Base-by-base conservation (phyloP, 2,888 invertebrate species). In the Lithophane ornitopus region DNA sequence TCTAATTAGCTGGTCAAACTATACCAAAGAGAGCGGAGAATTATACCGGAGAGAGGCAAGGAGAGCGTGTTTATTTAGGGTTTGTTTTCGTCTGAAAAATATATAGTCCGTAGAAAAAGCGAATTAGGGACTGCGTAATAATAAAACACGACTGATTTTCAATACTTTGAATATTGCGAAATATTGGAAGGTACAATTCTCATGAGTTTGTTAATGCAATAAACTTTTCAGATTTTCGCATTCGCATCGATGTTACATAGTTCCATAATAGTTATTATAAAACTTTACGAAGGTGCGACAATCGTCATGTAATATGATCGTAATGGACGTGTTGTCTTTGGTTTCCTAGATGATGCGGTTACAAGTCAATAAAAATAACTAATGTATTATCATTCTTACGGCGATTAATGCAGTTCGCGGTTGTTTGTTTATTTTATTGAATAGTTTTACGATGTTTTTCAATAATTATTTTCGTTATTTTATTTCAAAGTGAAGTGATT, bases 301-400 rank as follows among this genome's bases (percentile, higher is more conserved):
- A 44, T 70, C 52, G 56, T 73, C 44, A 71, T 73, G 67, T 85
- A 82, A 85, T 65, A 73, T 34, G 70, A 85, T 81, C 67, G 11
- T 34, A 34, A 26, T 59, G 2, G 62, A 39, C 54, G 49, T n/a
- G 52, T 41, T 59, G 56, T 78, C 58, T 78, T 49, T 63, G 52
- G 56, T 78, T 72, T 75, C 75, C 26, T 65, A 67, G 44, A 58
- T 61, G 44, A 73, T 83, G 82, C 68, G 82, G 85, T 83, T 81
- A 74, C 78, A 69, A 70, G 69, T 19, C 16, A 56, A 81, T 77
- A 74, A 85, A 85, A 83, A 81, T 76, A 76, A 71, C 49, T 46
- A 54, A 56, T 41, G 22, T 34, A 81, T 62, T 11, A 26, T 61
- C 39, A 68, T 56, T 76, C 28, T 69, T 52, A 54, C 26, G n/a